A percentile compares a stretch with the other conserved stretches of the same genome.
phyloP scores from a whole-genome alignment of 2,797 vertebrate genomes.

The Anguilla pacifica region DNA sequence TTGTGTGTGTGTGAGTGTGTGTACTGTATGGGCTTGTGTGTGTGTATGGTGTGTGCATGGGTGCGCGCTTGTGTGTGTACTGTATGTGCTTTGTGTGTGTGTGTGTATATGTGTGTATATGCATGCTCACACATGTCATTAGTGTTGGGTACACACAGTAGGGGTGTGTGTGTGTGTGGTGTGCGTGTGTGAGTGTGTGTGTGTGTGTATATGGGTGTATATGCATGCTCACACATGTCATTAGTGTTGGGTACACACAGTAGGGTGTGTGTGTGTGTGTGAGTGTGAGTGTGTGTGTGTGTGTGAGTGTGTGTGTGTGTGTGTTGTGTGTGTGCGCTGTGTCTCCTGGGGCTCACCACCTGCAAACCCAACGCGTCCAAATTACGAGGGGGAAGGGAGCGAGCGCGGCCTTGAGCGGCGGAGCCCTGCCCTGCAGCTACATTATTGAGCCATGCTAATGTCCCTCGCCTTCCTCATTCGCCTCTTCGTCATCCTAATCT shows the following conservation, averaged over 20 bases:
- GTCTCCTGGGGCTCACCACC: background rate
- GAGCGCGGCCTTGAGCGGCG: constrained; percentile 70
- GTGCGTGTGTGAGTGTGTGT: background rate
- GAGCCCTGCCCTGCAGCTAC: constrained; percentile 75
- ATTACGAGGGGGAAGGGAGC: background rate
- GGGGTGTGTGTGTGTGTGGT: background rate
- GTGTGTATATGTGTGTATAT: background rate
- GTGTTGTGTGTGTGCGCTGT: constrained; percentile 50
- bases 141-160: background rate
- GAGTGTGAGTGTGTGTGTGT: constrained; percentile 28
- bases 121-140: background rate
- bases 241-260: no score
- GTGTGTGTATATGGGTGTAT: background rate
- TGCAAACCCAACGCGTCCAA: background rate
- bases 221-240: no score
- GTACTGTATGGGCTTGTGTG: no score
- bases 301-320: constrained; percentile 35
- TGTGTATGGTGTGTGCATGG: no score
- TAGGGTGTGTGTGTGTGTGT: background rate
- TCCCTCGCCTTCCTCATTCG: background rate
- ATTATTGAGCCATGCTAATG: constrained; percentile 80
- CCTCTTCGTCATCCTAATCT: background rate
- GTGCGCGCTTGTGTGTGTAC: no score
- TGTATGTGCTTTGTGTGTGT: no score
- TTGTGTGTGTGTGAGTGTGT: no score